Base-by-base conservation (phyloP, 53 echinoderm and acorn worm species). In the Paracentrotus lividus region DNA sequence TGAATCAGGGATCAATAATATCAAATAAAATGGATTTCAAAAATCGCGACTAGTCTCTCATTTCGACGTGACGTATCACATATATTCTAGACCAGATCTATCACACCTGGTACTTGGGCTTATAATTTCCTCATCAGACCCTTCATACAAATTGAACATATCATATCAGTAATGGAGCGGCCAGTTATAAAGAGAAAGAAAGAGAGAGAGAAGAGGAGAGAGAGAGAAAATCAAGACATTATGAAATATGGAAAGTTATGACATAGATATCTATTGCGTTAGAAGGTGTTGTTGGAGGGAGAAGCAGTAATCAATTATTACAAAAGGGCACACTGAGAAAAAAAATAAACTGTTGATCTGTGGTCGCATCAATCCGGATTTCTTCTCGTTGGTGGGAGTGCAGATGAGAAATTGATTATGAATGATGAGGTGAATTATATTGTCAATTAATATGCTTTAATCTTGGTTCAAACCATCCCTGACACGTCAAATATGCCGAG, bases 381-480 rank as follows among this genome's bases (percentile, higher is more conserved):
- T 78, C 78, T 45, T 47, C 47, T n/a, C 26, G 45, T 47, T 4
- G 78, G 45, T 78, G 9, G 38, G 47, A 78, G 78, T 26, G n/a
- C 78, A 78, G 78, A 78, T 78, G 78, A 78, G 78, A 78, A 47
- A 78, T n/a, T 78, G 78, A 78, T 78, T 78, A 78, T 78, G 78
- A 78, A 78, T 78, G 78, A 78, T 78, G 78, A 78, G 78, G 16
- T 12, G 78, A 78, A 47, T 78, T 47, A 78, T 24, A 78, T 78
- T 45, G 45, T 78, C 78, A 78, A 78, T 78, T 78, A 78, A 78
- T 78, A 45, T 78, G 45, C 78, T 78, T 43, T 78, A 78, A 78
- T 44, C 45, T 78, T 78, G 47, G 47, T 42, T 78, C 78, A 78
- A 44, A 78, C 78, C 44, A 78, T 78, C 44, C 42, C 45, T 45